phyloP scores from a whole-genome alignment of 2,888 invertebrate genomes.

The Tipula lateralis region DNA sequence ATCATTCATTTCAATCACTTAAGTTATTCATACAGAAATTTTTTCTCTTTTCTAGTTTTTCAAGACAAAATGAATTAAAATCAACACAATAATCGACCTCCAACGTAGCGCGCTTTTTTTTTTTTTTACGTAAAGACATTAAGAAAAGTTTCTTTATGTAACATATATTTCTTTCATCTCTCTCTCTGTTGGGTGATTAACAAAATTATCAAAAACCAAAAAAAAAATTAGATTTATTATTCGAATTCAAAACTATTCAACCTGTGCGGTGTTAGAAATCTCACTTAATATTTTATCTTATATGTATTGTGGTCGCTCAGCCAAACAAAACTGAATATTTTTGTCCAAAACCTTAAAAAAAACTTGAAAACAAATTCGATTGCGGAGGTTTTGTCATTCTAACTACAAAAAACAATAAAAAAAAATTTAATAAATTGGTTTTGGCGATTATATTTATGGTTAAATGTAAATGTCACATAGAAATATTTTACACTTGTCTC shows the following conservation, averaged over 20 bases:
- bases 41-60: conserved; percentile 19
- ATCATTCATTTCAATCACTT: conserved; percentile 24
- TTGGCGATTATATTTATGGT: not conserved
- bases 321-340: not conserved
- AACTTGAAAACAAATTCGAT: not conserved
- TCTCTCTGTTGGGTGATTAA: not conserved
- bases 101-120: not conserved
- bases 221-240: conserved; percentile 13
- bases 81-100: conserved; percentile 24
- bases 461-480: not conserved
- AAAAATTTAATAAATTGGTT: conserved; percentile 11
- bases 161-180: not conserved
- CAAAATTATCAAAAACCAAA: not conserved
- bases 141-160: conserved; percentile 15
- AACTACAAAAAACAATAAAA: not conserved
- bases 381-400: conserved; percentile 19
- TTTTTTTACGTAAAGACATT: conserved; percentile 12
- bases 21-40: conserved; percentile 24
- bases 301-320: not conserved
- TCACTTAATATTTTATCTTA: conserved; percentile 24
- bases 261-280: conserved; percentile 12
- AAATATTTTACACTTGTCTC: not conserved
- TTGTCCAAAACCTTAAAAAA: not conserved
- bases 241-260: not conserved
- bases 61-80: conserved; percentile 24